Base-by-base conservation (phyloP, 2,888 invertebrate species). In the Notodonta dromedarius region DNA sequence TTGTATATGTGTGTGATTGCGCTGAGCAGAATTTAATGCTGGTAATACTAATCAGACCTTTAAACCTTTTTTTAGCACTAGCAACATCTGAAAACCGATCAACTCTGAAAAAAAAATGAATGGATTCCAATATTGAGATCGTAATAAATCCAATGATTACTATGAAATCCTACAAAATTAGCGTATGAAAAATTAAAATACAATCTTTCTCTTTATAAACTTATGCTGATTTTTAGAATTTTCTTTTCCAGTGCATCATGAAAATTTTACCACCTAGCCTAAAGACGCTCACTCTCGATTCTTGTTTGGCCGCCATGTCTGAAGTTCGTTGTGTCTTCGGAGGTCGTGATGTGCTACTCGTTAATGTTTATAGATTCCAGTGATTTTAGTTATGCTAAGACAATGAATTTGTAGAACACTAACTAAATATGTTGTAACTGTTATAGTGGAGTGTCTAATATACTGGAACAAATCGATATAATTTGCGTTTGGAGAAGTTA, bases 331-430 rank as follows among this genome's bases (percentile, higher is more conserved):
- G 89, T 88, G 86, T 90, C 87, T 87, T 87, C 84, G 83, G 88
- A 89, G 88, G 88, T 89, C 94, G 95, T 91, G 94, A 89, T 90
- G 94, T 94, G 94, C 88, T 90, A 87, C 91, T 90, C 88, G 89
- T 87, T 88, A 86, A 87, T 90, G 85, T 87, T 85, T 89, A 85
- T 84, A 87, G 86, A 88, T 85, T 85, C 87, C 87, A 86, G 92
- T 91, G 93, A 81, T 84, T 85, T 86, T 86, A 80, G 78, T 85
- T 87, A 72, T 75, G 80, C 71, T 80, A 80, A 84, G 86, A 88
- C 85, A 76, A 90, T 90, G 89, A 83, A 86, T 84, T 86, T 80
- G 73, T 84, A 78, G 69, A 79, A 77, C 83, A 84, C 79, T 79
- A 76, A 85, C 78, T 83, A 83, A 88, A 83, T 86, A 85, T 84